Evolutionary conservation across 2,113 vertebrate species (phyloP), one percentile per base, ranked within the genome.

Genomic region (Ivindomyrus marchei): DNA sequence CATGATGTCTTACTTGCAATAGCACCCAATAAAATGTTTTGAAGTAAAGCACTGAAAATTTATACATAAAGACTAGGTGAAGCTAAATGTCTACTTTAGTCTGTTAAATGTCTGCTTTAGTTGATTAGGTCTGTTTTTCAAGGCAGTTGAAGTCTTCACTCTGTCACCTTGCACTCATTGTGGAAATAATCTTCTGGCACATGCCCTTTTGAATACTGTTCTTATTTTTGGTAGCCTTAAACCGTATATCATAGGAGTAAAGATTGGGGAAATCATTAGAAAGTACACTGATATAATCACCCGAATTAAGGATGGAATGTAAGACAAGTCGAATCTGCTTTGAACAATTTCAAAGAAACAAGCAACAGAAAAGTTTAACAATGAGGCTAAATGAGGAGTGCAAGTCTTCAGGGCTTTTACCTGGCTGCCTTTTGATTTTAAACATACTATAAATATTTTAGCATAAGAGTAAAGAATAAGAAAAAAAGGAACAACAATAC

Each of bases 211-310:
- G 46, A 89, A 50, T 52, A 45, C 74, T 27, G 36, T 50, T 56
- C 49, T 83, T 45, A 89, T 89, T 83, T 53, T 89, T 45, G 70
- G 31, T 21, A n/a, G 27, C 50, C 42, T 83, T 39, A 88, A 17
- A 49, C 90, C 90, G 47, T 90, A 88, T 19, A 90, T 90, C 24
- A 88, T 47, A 11, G 90, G 90, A 46, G 88, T 88, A 2, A 90
- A 74, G 39, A 90, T 42, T n/a, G 90, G 90, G 49, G 62, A 77
- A 80, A 90, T 56, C 45, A 90, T 90, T 52, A 90, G n/a, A n/a
- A 90, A 90, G 52, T 90, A 88, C 4, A 90, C 86, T 11, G 90
- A 90, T 17, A 90, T 6, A 50, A 56, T 39, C 24, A 90, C 46
- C 9, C 89, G 89, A 50, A 27, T 47, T 24, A 42, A 21, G 39